Evolutionary conservation across 2,888 invertebrate species (phyloP), one percentile per base, ranked within the genome.

Genomic region (Mystacides longicornis): DNA sequence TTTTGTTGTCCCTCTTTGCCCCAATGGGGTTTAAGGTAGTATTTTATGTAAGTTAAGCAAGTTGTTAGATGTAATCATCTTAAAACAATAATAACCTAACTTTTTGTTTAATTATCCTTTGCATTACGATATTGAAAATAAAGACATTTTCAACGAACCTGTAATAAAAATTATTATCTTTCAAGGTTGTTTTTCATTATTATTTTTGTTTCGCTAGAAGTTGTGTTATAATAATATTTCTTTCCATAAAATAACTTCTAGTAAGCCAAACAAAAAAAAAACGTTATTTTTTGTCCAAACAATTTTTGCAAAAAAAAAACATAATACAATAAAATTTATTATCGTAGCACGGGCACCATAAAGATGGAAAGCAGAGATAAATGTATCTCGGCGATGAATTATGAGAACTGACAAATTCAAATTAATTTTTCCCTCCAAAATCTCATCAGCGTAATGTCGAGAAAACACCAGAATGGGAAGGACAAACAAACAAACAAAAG

Each of bases 371-470:
- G 14, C 9, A 31, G 16, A 48, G 48, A 48, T 23, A 48, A 48
- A 48, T 48, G 23, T 48, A 23, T 48, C 22, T 23, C 5, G 16
- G 48, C 14, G 23, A 48, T 48, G 48, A 48, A 18, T 48, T 22
- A 48, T 48, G 48, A 16, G 23, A 22, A 23, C 23, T 23, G 22
- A 48, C 48, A 52, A 33, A 33, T 52, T 52, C 21, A 45, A 54
- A 54, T 49, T 49, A 54, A 43, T 54, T 49, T 54, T 48, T 23
- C 21, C 23, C 49, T 14, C 20, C 16, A n/a, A 47, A 46, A 52
- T 18, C 48, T 46, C 52, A 52, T 52, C 52, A 52, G 49, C 42
- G 16, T 37, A 19, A 53, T 23, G 54, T 43, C 45, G 27, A 22
- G 27, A 37, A 37, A 37, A 37, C 37, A 37, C 47, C 5, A 51